Base-by-base conservation (phyloP, 2,888 invertebrate genomes). In the Sinotaia quadrata region DNA sequence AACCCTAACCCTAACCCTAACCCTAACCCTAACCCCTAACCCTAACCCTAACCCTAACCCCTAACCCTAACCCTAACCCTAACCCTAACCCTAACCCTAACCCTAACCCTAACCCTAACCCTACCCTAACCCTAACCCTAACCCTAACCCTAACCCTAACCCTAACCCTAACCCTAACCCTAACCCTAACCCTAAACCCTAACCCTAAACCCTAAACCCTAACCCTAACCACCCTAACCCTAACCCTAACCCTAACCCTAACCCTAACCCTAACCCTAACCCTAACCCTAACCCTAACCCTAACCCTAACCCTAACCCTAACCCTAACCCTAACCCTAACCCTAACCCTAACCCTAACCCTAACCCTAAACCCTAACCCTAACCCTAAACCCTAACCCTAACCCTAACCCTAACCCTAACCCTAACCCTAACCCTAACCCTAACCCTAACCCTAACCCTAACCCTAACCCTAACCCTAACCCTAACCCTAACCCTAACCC, bases 281-380 rank as follows among this genome's bases (percentile, higher is more conserved):
- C 61, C 62, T 52, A 56, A 63, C 71, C 62, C 62, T 51, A 52
- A 69, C 69, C 67, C 52, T 59, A 73, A 74, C 60, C 75, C 71
- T 68, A 73, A 74, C 73, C 70, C 68, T 54, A 73, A 67, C 57
- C 66, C 66, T n/a, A n/a, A 27, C 24, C 27, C 27, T 29, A 27
- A 27, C 56, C 33, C 27, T 33, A 66, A 29, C 69, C 57, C 4
- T 63, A 62, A 67, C 63, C 68, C 62, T 67, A 68, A 61, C 67
- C 72, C 69, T 67, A 72, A 66, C 67, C 57, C 34, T 49, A 71
- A 73, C 71, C 71, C 75, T 75, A 75, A 73, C 73, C 73, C 75
- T 66, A 70, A 52, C 65, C 72, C 47, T 58, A 63, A 58, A n/a
- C n/a, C n/a, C n/a, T n/a, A n/a, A n/a, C n/a, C n/a, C n/a, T n/a